Percentiles rank a stretch among this genome's conserved stretches.
Evolutionary conservation across 2,113 vertebrate genomes (phyloP).

Genomic region (Gnathonemus longibarbis): DNA sequence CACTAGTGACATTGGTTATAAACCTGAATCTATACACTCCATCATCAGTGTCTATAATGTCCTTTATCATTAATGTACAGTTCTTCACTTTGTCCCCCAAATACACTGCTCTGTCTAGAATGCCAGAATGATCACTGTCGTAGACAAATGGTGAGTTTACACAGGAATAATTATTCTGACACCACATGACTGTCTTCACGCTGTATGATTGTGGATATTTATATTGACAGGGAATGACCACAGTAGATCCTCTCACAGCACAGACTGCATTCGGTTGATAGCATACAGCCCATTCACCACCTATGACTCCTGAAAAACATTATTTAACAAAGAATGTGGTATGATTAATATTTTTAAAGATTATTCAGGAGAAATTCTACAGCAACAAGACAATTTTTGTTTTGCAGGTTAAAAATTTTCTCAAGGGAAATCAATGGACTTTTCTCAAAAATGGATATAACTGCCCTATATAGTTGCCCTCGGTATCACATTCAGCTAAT

Average conservation of each 20-base stretch:
- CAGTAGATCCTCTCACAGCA: not conserved
- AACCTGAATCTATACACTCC: not conserved
- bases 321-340: not conserved
- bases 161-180: not conserved
- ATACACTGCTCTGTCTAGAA: not conserved
- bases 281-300: not conserved
- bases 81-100: not conserved
- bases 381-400: not conserved
- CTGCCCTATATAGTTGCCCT: not conserved
- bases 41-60: too few species aligned
- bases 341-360: not conserved
- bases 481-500: not conserved
- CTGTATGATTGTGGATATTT: not conserved
- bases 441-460: not conserved
- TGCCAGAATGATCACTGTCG: not conserved
- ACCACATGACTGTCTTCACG: not conserved
- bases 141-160: not conserved
- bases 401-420: not conserved
- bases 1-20: not conserved
- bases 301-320: not conserved
- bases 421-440: not conserved
- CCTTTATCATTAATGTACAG: too few species aligned
- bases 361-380: not conserved
- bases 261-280: not conserved
- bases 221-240: not conserved